phyloP scores from a whole-genome alignment of 1,140 invertebrate genomes.

The Nasonia giraulti region DNA sequence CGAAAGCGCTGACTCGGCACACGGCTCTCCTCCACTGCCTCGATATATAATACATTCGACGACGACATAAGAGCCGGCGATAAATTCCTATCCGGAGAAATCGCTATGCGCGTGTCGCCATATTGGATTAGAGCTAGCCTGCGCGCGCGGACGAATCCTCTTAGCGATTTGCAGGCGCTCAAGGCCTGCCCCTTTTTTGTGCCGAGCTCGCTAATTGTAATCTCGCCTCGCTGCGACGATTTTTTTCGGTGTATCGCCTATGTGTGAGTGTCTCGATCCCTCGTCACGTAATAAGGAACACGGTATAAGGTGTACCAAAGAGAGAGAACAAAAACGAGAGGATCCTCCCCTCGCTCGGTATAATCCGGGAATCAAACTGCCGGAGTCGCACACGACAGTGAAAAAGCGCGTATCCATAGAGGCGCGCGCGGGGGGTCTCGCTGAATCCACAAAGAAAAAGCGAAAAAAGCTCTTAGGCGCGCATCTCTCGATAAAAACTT shows the following conservation, averaged over 20 bases:
- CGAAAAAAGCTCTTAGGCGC: conserved; percentile 9
- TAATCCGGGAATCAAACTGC: too few species aligned
- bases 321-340: too few species aligned
- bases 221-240: not conserved
- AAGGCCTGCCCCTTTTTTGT: conserved; percentile 50
- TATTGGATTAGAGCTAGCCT: conserved; percentile 65
- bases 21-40: not conserved
- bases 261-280: too few species aligned
- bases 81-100: conserved; percentile 47
- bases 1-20: not conserved
- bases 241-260: not conserved
- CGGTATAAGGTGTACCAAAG: too few species aligned
- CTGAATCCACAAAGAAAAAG: not conserved
- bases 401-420: not conserved
- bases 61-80: conserved; percentile 32
- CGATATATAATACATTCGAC: not conserved
- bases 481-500: conserved; percentile 47
- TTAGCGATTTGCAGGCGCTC: conserved; percentile 59
- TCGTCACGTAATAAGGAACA: not conserved
- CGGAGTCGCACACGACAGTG: too few species aligned
- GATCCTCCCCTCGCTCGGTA: too few species aligned
- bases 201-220: conserved; percentile 36
- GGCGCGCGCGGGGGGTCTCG: not conserved
- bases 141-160: conserved; percentile 60
- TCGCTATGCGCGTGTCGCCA: conserved; percentile 60